A percentile compares a stretch with the other conserved stretches of the same genome.
These are phyloP conservation scores for Zaprionus africanus DNA, from an alignment of 1,140 invertebrate species.

Conservation along the genomic window DNA sequence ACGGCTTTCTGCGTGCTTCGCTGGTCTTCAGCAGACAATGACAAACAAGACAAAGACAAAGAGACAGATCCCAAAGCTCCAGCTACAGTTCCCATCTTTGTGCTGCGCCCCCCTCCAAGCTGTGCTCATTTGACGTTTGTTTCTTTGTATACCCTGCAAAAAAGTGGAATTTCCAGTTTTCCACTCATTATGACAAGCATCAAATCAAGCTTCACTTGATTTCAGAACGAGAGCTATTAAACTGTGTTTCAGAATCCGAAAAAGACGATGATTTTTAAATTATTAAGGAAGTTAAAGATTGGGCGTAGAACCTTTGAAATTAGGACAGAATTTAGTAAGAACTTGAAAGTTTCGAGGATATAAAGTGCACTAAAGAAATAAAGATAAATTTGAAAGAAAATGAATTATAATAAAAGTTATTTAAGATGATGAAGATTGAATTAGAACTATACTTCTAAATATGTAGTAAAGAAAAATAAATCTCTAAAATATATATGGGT, in stretches of 20 bases:
- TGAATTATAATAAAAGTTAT: no score
- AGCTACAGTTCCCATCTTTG: slow-evolving; percentile 48
- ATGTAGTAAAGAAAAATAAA: no score
- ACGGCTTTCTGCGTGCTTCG: slow-evolving; percentile 50
- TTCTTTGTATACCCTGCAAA: slow-evolving; percentile 24
- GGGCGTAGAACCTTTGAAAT: neutral
- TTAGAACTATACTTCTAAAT: no score
- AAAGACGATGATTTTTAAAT: no score
- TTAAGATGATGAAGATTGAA: no score
- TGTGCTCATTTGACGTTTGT: slow-evolving; percentile 34
- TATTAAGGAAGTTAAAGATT: no score
- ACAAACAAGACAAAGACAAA: slow-evolving; percentile 25
- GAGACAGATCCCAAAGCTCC: slow-evolving; percentile 25
- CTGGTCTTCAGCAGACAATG: slow-evolving; percentile 46
- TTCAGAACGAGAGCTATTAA: neutral
- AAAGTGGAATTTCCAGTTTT: neutral
- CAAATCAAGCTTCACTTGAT: neutral
- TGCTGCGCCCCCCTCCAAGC: slow-evolving; percentile 36
- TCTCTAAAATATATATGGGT: no score
- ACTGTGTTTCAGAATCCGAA: neutral
- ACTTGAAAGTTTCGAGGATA: no score
- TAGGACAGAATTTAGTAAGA: neutral
- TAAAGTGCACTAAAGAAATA: no score
- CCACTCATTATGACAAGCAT: neutral
- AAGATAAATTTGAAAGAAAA: no score